Evolutionary conservation across 2,888 invertebrate genomes (phyloP), one percentile per base, ranked within the genome.

Genomic region (Microdon myrmicae): DNA sequence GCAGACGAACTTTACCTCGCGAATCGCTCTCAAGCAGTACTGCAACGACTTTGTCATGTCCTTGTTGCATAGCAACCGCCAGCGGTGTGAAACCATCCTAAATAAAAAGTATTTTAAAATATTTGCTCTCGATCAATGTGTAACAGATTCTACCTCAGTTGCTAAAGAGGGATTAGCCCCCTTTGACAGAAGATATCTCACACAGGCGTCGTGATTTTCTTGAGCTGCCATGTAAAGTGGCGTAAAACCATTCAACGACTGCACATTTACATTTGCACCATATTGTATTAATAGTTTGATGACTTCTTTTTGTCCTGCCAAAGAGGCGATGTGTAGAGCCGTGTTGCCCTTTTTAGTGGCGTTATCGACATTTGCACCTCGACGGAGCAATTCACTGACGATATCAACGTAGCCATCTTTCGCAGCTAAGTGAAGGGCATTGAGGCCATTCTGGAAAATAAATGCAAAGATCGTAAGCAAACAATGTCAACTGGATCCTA

Each of bases 141-240:
- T n/a, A n/a, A n/a, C 7, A 14, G 26, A 23, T 68, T 72, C 70
- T 75, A 90, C 96, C 87, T 97, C 97, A 22, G 98, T 99, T 35
- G 97, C 94, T 38, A 99, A 84, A 35, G 92, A 92, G 80, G 97
- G 98, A 80, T 96, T 97, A 67, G 97, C 98, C 32, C 94, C 95
- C 75, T 94, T 94, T 22, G 90, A 86, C 48, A 98, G 83, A 54
- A 98, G 83, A 82, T 92, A 90, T 75, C 92, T 90, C 68, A 99
- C 98, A 71, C 95, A 94, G 4, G 86, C 86, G 64, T 95, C 95
- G 76, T 97, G 96, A 79, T 96, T 96, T 80, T 96, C 96, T 81
- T 96, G 98, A 6, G 98, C 96, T 3, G 96, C 96, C 97, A 98
- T 98, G 79, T 98, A 98, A 31, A 99, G 83, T 1, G 98, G 98